Evolutionary conservation across 2,888 invertebrate genomes (phyloP), one percentile per base, ranked within the genome.

Genomic region (Drosophila hamatofila): DNA sequence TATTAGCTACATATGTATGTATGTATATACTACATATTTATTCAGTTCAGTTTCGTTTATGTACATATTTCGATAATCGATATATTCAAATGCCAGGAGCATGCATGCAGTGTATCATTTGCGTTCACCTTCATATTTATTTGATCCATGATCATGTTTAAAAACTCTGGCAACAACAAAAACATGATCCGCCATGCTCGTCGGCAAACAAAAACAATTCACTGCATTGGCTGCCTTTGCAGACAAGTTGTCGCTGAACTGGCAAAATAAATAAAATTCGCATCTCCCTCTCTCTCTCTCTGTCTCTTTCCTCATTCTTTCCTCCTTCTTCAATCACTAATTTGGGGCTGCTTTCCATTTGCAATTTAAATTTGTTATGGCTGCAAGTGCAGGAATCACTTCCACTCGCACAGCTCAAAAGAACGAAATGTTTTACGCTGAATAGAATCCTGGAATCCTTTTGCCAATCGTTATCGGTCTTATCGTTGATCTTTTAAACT

Each of bases 161-260:
- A 25, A 49, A n/a, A 37, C 23, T 37, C 25, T 54, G 18, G 18
- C 54, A 54, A 39, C 37, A 37, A 35, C 23, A 33, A 8, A 12
- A 14, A 46, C 42, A 7, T 21, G 9, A 14, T 14, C 5, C 7
- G 21, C 14, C 21, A 44, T 44, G 12, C 18, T 41, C 11, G 2
- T 12, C 21, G 12, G 21, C 11, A 18, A 42, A 11, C 7, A 39
- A 54, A 25, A 52, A 52, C n/a, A 25, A n/a, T 27, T 30, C 21
- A n/a, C 46, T 37, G 25, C 16, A 30, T 14, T 46, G 35, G 11
- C 30, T 12, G 46, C 37, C 9, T 35, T 30, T 18, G 41, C 41
- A 71, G 54, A 55, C 57, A 49, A 58, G 6, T 54, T 72, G 42
- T 12, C 71, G 39, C 54, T 55, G 6, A 63, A 48, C 52, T 46